These are phyloP conservation scores for Rhombomys opimus DNA, from an alignment of 2,113 vertebrate species.

Conservation along the genomic window DNA sequence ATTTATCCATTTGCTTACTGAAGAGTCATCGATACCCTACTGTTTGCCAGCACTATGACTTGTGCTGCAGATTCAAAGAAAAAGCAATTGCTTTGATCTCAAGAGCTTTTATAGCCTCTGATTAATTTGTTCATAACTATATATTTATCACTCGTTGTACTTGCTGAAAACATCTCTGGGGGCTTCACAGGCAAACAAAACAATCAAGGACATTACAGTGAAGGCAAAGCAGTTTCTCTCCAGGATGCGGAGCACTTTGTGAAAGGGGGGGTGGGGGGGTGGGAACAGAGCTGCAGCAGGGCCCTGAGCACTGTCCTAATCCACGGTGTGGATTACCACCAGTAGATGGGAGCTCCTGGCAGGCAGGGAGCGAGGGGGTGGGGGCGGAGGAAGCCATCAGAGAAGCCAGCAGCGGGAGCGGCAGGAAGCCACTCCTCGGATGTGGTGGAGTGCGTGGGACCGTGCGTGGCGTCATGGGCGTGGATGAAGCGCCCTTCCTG, in stretches of 20 bases:
- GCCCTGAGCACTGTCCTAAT: not conserved
- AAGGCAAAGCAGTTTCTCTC: not conserved
- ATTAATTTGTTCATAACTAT: constrained; percentile 43
- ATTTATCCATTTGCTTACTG: not conserved
- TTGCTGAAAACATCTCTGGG: not conserved
- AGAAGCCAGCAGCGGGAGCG: not conserved
- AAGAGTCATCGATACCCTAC: not conserved
- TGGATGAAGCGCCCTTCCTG: not conserved
- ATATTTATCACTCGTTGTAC: not conserved
- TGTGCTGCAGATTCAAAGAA: not conserved
- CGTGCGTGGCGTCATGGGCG: fast-evolving
- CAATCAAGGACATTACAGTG: not conserved
- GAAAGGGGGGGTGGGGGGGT: not conserved
- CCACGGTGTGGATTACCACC: no score
- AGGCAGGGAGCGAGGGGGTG: not conserved
- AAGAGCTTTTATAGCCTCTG: constrained; percentile 13
- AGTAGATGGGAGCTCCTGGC: not conserved
- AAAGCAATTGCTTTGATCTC: not conserved
- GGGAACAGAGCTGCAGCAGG: not conserved
- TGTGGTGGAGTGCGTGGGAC: no score
- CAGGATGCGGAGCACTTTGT: no score
- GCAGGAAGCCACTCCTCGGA: not conserved
- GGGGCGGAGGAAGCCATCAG: not conserved
- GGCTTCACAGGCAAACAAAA: not conserved
- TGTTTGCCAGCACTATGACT: not conserved